A percentile compares a stretch with the other conserved stretches of the same genome.
These are phyloP conservation scores for Merluccius polli DNA, from an alignment of 2,797 vertebrate species.

Conservation along the genomic window DNA sequence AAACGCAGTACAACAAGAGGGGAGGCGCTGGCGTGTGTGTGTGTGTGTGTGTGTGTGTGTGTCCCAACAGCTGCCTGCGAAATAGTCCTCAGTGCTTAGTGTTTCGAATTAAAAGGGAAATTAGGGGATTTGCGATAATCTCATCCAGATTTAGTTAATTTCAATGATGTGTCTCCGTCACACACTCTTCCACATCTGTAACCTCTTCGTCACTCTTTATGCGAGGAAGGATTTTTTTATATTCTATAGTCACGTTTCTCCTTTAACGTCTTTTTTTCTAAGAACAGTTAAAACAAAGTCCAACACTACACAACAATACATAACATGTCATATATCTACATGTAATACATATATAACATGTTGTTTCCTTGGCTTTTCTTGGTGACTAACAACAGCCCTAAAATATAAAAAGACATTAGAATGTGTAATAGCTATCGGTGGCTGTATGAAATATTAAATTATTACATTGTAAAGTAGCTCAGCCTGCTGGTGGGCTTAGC, in stretches of 20 bases:
- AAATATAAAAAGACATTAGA: not conserved
- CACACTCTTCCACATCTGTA: conserved; percentile 44
- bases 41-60: conserved; percentile 28
- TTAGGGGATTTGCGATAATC: conserved; percentile 48
- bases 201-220: conserved; percentile 16
- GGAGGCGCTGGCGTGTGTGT: conserved; percentile 20
- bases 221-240: not conserved
- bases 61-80: conserved; percentile 48
- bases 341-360: not conserved
- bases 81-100: conserved; percentile 46
- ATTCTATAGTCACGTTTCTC: not conserved
- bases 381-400: not conserved
- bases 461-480: not conserved
- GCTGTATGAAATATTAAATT: not conserved
- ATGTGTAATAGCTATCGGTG: not conserved
- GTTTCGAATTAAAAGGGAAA: conserved; percentile 51
- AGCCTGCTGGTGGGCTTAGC: not conserved
- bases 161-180: conserved; percentile 33
- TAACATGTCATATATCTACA: not conserved
- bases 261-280: not conserved
- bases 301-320: not conserved
- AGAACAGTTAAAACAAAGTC: not conserved
- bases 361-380: not conserved
- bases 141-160: conserved; percentile 56
- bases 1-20: not conserved